These are phyloP conservation scores for Limanda limanda DNA, from an alignment of 2,113 vertebrate species.

Conservation along the genomic window DNA sequence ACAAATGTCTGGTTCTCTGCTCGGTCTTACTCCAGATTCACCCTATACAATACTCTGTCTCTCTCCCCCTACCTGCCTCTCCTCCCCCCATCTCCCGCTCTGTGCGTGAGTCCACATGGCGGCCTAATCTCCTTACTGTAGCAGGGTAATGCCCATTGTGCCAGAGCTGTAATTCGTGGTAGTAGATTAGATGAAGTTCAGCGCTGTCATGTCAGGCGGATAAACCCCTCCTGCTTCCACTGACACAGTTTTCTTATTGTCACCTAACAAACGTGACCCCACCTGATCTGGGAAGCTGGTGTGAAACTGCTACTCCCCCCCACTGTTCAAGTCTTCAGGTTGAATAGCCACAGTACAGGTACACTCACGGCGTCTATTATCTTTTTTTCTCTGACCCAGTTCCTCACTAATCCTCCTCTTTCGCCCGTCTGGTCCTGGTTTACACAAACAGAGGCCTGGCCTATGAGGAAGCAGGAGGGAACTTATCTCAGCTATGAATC, in stretches of 20 bases:
- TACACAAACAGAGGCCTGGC: slow-evolving; percentile 14
- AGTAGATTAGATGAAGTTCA: slow-evolving; percentile 31
- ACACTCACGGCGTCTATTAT: background rate
- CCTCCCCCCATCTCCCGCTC: background rate
- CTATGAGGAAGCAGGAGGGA: background rate
- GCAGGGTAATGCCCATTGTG: slow-evolving; percentile 52
- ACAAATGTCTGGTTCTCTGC: background rate
- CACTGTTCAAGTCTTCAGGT: background rate
- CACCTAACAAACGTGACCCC: background rate
- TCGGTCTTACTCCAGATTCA: background rate
- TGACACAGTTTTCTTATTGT: slow-evolving; percentile 43
- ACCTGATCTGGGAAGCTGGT: background rate
- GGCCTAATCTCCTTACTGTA: slow-evolving; percentile 63
- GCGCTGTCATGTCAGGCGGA: slow-evolving; percentile 3
- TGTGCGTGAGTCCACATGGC: slow-evolving; percentile 36
- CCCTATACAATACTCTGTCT: background rate
- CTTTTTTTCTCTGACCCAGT: slow-evolving; percentile 24
- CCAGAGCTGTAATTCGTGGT: slow-evolving; percentile 32
- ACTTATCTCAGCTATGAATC: background rate
- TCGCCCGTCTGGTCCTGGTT: background rate
- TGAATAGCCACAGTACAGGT: background rate
- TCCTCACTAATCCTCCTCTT: slow-evolving; percentile 37
- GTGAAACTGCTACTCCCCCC: background rate
- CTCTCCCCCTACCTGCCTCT: background rate
- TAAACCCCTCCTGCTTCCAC: slow-evolving; percentile 42